phyloP scores from a whole-genome alignment of 2,797 vertebrate species.

The Pygocentrus nattereri region DNA sequence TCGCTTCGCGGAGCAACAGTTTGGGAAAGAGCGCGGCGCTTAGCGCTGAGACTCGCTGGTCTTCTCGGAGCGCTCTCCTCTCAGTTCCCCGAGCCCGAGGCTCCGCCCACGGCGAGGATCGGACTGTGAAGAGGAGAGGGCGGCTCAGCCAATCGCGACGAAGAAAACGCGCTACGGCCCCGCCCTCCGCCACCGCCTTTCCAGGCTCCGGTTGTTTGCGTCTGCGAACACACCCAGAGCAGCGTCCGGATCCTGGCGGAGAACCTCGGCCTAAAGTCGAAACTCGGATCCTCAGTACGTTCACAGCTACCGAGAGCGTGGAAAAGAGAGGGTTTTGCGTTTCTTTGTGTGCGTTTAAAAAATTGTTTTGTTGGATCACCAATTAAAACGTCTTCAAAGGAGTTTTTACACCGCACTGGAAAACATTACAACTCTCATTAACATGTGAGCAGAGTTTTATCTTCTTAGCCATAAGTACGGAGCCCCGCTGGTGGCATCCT shows the following conservation, averaged over 20 bases:
- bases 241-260: slow-evolving; percentile 1
- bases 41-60: neutral
- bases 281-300: neutral
- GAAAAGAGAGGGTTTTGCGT: too few relatives aligned
- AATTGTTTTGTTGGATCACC: too few relatives aligned
- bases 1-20: slow-evolving; percentile 5
- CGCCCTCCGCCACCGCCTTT: slow-evolving; percentile 19
- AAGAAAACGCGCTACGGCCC: neutral
- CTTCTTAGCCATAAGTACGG: too few relatives aligned
- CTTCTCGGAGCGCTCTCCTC: slow-evolving; percentile 10
- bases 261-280: slow-evolving; percentile 16
- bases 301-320: too few relatives aligned
- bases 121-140: slow-evolving; percentile 37
- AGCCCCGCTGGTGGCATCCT: too few relatives aligned
- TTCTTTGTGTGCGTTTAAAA: too few relatives aligned
- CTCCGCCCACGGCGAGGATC: slow-evolving; percentile 12
- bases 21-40: neutral
- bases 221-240: neutral
- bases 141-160: slow-evolving; percentile 18
- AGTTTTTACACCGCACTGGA: neutral
- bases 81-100: neutral
- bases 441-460: too few relatives aligned
- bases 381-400: neutral
- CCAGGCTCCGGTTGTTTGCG: neutral
- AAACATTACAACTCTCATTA: neutral